Conservation (phyloP, 1,140 invertebrate genomes). For the Zelostemma sp. region DNA sequence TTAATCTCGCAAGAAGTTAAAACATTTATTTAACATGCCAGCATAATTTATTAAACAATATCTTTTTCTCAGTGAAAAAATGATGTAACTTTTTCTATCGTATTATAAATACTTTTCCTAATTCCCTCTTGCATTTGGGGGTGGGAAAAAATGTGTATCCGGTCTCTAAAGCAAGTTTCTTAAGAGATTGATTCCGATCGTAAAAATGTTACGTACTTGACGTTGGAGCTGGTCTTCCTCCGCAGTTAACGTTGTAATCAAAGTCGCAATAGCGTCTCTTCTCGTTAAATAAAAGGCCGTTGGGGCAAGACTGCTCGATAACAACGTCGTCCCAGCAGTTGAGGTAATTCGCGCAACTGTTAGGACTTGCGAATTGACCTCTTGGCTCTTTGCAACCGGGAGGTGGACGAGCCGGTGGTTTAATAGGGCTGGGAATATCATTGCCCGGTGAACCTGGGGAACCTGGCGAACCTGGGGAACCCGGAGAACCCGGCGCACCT, state of each 20-base stretch:
- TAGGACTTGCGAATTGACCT: conserved; percentile 74
- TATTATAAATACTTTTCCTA: too few species aligned
- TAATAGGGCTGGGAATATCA: conserved; percentile 19
- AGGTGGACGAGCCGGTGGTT: conserved; percentile 29
- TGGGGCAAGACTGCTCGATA: conserved; percentile 76
- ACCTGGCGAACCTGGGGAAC: conserved; percentile 8
- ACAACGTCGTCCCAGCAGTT: conserved; percentile 81
- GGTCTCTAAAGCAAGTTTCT: too few species aligned
- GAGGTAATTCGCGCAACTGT: conserved; percentile 74
- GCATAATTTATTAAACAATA: too few species aligned
- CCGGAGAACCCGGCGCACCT: conserved; percentile 13
- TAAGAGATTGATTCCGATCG: too few species aligned
- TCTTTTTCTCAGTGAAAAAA: too few species aligned
- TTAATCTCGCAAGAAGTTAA: too few species aligned
- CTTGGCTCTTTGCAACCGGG: conserved; percentile 59
- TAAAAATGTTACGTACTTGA: conserved; percentile 54
- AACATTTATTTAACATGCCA: too few species aligned
- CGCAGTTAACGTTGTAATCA: conserved; percentile 75
- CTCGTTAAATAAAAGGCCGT: conserved; percentile 74
- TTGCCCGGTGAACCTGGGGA: conserved; percentile 27
- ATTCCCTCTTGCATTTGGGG: too few species aligned
- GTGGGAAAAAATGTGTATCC: too few species aligned
- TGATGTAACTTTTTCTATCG: too few species aligned
- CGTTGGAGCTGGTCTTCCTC: conserved; percentile 64
- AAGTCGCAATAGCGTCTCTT: conserved; percentile 76